Evolutionary conservation across 2,113 vertebrate genomes (phyloP).

Genomic region (Cavia aperea): DNA sequence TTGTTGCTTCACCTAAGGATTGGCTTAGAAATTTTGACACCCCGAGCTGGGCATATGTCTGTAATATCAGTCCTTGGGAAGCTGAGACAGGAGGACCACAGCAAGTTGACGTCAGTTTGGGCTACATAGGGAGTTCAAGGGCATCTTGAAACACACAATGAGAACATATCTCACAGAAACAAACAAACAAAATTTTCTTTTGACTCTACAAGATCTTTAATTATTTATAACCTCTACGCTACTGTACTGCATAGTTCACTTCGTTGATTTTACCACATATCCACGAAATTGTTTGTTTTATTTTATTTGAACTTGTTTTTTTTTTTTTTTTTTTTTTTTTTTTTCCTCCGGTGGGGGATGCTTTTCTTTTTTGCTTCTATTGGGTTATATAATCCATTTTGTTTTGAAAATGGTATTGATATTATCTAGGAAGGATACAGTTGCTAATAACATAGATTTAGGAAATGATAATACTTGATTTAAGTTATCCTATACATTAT

Average conservation of each 20-base stretch:
- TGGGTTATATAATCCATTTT: neutral
- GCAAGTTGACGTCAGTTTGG: no score
- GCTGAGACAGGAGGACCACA: no score
- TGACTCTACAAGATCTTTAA: neutral
- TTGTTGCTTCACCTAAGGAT: neutral
- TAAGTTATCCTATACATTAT: neutral
- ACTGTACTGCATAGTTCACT: neutral
- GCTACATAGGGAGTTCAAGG: no score
- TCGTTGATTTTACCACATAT: neutral
- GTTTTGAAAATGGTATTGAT: neutral
- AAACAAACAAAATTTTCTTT: neutral
- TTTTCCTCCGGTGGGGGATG: neutral
- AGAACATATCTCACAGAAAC: neutral
- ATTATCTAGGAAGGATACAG: neutral
- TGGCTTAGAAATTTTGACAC: neutral
- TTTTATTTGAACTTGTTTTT: neutral
- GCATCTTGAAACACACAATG: neutral
- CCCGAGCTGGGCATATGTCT: no score
- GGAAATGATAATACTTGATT: neutral
- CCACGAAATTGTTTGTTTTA: neutral
- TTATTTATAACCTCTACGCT: neutral
- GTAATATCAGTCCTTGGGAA: no score
- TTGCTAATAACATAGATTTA: neutral
- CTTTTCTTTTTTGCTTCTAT: neutral
- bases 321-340: neutral